Evolutionary conservation across 1,140 invertebrate genomes (phyloP).

Genomic region (Telenomus remus): DNA sequence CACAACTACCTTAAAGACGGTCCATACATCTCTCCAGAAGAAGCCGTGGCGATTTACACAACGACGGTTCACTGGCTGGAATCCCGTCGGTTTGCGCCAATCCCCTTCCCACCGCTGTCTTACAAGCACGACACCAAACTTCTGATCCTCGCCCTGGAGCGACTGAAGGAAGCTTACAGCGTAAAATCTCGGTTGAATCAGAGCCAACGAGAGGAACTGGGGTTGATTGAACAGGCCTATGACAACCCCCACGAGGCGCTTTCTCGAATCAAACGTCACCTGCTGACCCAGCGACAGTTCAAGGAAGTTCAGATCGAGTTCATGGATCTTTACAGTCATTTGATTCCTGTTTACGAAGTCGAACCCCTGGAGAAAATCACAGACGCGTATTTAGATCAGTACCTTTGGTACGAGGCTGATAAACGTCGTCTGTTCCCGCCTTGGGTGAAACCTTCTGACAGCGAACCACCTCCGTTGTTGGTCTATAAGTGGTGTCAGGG

Average conservation of each 20-base stretch:
- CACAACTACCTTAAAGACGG: slow-evolving; percentile 99
- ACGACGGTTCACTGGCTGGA: slow-evolving; percentile 99
- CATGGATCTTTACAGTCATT: slow-evolving; percentile 99
- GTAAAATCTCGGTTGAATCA: slow-evolving; percentile 99
- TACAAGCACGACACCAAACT: slow-evolving; percentile 99
- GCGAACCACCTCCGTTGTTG: slow-evolving; percentile 97
- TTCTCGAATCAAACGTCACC: slow-evolving; percentile 98
- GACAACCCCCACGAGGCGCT: slow-evolving; percentile 99
- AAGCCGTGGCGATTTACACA: slow-evolving; percentile 99
- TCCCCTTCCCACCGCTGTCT: slow-evolving; percentile 98
- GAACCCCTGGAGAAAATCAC: slow-evolving; percentile 99
- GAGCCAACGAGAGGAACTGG: slow-evolving; percentile 98
- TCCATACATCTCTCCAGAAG: slow-evolving; percentile 99
- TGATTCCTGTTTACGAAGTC: slow-evolving; percentile 99
- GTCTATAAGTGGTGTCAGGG: slow-evolving; percentile 99
- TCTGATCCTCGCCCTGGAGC: slow-evolving; percentile 95
- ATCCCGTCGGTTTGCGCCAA: slow-evolving; percentile 97
- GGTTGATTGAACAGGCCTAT: slow-evolving; percentile 99
- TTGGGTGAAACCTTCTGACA: slow-evolving; percentile 99
- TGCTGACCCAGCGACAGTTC: slow-evolving; percentile 97
- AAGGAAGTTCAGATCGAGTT: slow-evolving; percentile 99
- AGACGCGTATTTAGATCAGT: slow-evolving; percentile 99
- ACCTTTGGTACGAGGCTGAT: slow-evolving; percentile 99
- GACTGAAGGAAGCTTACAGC: slow-evolving; percentile 99
- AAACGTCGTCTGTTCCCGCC: slow-evolving; percentile 97